These are phyloP conservation scores for Pocillopora grandis DNA, from an alignment of 92 coral and sea anemone species.

Conservation along the genomic window DNA sequence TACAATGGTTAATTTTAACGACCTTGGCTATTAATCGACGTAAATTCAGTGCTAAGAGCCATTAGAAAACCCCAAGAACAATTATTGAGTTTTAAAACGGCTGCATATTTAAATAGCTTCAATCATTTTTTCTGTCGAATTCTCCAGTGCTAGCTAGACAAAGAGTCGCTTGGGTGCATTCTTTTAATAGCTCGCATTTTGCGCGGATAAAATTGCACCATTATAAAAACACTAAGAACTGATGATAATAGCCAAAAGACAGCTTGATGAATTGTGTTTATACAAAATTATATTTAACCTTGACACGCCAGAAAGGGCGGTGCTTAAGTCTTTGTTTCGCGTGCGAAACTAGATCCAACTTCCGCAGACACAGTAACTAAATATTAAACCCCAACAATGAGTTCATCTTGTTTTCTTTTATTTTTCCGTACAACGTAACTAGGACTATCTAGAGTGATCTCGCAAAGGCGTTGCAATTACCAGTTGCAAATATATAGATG, in stretches of 20 bases:
- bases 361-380: constrained; percentile 39
- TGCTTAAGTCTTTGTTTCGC: background rate
- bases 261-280: constrained; percentile 71
- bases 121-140: constrained; percentile 45
- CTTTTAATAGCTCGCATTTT: constrained; percentile 65
- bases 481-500: background rate
- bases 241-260: constrained; percentile 70
- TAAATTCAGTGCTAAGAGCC: constrained; percentile 7
- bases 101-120: background rate
- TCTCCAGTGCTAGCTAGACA: constrained; percentile 53
- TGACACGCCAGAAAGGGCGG: constrained; percentile 51
- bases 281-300: constrained; percentile 66
- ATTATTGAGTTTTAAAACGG: background rate
- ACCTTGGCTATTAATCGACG: background rate
- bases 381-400: constrained; percentile 1
- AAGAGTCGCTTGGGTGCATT: constrained; percentile 61
- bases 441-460: constrained; percentile 10
- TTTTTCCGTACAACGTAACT: background rate
- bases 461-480: background rate
- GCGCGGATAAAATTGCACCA: constrained; percentile 77
- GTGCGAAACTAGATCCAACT: constrained; percentile 21
- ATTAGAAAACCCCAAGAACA: background rate
- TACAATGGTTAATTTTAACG: constrained; percentile 5
- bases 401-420: constrained; percentile 12
- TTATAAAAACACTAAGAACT: constrained; percentile 61